A percentile compares a stretch with the other conserved stretches of the same genome.
Evolutionary conservation across 2,113 vertebrate genomes (phyloP).

Genomic region (Orthochromis malagaraziensis): DNA sequence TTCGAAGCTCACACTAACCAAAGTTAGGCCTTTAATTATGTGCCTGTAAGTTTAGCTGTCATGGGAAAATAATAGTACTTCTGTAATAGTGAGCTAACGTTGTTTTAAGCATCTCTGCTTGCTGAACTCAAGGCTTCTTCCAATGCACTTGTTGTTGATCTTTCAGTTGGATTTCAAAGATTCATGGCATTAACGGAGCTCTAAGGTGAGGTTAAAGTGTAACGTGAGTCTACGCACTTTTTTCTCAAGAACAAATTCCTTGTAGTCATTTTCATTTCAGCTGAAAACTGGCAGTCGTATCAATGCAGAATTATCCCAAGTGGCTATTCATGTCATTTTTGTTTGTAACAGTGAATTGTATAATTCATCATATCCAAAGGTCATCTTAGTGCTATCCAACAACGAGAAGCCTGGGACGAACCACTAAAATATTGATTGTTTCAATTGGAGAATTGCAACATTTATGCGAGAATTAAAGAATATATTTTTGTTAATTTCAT

Average conservation of each 20-base stretch:
- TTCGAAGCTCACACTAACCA: neutral
- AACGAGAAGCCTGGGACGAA: neutral
- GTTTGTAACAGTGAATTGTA: neutral
- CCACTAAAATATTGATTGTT: neutral
- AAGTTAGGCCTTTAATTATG: slow-evolving; percentile 31
- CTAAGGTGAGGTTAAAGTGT: neutral
- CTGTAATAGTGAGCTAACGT: neutral
- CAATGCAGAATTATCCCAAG: neutral
- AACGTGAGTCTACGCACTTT: neutral
- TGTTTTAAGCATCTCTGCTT: neutral
- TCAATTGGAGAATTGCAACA: neutral
- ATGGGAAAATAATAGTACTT: neutral
- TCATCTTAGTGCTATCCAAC: neutral
- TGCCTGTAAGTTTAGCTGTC: slow-evolving; percentile 11
- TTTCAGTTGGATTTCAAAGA: neutral
- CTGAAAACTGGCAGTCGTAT: neutral
- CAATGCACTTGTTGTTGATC: neutral
- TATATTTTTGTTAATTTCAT: neutral
- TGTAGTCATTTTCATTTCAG: accelerated
- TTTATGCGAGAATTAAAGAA: neutral
- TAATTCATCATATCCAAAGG: neutral
- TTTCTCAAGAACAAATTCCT: neutral
- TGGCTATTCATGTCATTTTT: neutral
- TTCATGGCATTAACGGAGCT: neutral
- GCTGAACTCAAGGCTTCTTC: neutral